Conservation (phyloP, 2,797 vertebrate genomes). For the Sphenodon punctatus region DNA sequence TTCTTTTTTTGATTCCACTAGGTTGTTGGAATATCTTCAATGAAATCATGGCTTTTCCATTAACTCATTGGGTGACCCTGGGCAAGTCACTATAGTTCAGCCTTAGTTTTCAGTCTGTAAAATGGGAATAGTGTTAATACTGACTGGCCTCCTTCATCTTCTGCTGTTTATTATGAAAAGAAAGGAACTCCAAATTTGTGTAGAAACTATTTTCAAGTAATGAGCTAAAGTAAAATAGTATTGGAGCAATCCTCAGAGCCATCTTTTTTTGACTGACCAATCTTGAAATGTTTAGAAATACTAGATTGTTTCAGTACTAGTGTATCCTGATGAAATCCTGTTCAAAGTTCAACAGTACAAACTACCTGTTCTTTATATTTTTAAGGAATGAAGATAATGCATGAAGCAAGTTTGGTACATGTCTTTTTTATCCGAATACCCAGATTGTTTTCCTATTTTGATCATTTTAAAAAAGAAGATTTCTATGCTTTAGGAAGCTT, state of each 20-base stretch:
- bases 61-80: too few relatives aligned
- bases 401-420: not conserved
- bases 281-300: not conserved
- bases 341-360: not conserved
- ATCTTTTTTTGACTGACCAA: not conserved
- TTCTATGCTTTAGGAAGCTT: not conserved
- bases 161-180: too few relatives aligned
- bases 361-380: too few relatives aligned
- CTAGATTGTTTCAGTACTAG: not conserved
- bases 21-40: too few relatives aligned
- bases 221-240: not conserved
- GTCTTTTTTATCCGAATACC: not conserved
- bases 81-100: too few relatives aligned
- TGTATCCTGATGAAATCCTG: not conserved
- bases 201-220: too few relatives aligned
- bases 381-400: not conserved
- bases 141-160: too few relatives aligned
- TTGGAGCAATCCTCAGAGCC: not conserved
- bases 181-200: not conserved
- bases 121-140: too few relatives aligned
- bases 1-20: conserved; percentile 32
- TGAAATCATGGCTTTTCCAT: too few relatives aligned
- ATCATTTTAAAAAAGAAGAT: not conserved
- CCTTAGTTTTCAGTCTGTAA: too few relatives aligned
- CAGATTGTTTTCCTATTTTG: not conserved